Percentiles rank a stretch among this genome's conserved stretches.
These are phyloP conservation scores for Psammodynastes pulverulentus DNA, from an alignment of 2,113 vertebrate species.

Conservation along the genomic window DNA sequence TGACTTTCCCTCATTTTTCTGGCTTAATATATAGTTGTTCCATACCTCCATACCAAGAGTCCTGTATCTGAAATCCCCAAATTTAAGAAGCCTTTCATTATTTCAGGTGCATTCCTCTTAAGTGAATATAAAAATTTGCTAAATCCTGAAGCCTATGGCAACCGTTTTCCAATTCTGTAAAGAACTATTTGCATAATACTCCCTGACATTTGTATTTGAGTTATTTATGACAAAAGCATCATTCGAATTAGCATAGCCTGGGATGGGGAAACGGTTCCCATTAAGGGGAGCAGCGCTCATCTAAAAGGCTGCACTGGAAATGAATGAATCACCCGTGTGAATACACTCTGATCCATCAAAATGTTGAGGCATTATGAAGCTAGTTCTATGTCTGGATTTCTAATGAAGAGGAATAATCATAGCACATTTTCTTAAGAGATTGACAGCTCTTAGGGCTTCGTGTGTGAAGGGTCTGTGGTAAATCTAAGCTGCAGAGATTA, in stretches of 20 bases:
- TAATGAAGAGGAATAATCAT: neutral
- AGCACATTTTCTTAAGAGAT: neutral
- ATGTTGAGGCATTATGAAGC: neutral
- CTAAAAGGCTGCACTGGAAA: neutral
- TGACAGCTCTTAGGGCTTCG: neutral
- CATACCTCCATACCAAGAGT: constrained; percentile 34
- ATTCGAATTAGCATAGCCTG: neutral
- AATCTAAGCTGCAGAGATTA: neutral
- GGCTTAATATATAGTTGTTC: constrained; percentile 54
- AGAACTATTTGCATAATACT: neutral
- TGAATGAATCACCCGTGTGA: neutral
- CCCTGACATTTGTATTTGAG: neutral
- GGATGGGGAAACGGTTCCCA: neutral
- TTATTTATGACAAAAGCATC: neutral
- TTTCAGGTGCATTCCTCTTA: constrained; percentile 19
- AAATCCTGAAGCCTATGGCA: neutral
- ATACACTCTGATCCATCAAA: neutral
- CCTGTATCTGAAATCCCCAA: constrained; percentile 36
- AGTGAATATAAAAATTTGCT: constrained; percentile 20
- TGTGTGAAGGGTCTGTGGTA: neutral
- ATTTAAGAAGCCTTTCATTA: constrained; percentile 33
- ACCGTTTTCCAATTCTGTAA: neutral
- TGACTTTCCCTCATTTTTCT: constrained; percentile 44
- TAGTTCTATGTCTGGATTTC: neutral
- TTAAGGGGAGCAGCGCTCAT: neutral